Conservation (phyloP, 2,113 vertebrate species). For the Cyprinodon brontotheroides region DNA sequence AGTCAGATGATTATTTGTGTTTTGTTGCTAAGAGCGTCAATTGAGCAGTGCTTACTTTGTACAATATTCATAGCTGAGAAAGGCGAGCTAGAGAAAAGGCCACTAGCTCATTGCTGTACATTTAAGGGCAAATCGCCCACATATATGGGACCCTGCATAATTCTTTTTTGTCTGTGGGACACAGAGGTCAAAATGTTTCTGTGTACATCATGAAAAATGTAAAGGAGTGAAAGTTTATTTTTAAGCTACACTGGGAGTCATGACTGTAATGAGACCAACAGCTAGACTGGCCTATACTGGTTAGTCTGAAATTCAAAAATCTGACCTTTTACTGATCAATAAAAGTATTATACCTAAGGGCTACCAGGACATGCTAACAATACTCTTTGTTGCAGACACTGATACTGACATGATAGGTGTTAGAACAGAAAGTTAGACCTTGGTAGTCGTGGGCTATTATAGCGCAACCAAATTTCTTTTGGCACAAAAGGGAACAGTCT, state of each 20-base stretch:
- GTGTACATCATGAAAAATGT: background rate
- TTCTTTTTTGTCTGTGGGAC: constrained; percentile 40
- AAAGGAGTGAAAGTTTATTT: background rate
- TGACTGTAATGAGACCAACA: background rate
- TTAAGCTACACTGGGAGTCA: background rate
- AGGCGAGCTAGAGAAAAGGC: constrained; percentile 61
- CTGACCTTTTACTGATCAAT: too few relatives aligned
- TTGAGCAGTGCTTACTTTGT: constrained; percentile 57
- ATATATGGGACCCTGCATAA: constrained; percentile 60
- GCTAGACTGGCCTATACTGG: background rate
- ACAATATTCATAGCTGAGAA: constrained; percentile 64
- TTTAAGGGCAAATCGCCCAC: constrained; percentile 75
- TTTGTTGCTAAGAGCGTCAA: constrained; percentile 56
- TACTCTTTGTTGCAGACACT: too few relatives aligned
- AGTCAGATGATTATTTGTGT: constrained; percentile 57
- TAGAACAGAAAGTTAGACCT: background rate
- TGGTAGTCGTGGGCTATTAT: background rate
- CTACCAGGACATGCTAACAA: too few relatives aligned
- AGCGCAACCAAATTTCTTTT: background rate
- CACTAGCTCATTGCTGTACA: constrained; percentile 67
- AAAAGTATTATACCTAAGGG: too few relatives aligned
- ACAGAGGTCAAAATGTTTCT: constrained; percentile 10
- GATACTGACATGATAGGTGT: too few relatives aligned
- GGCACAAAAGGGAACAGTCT: background rate
- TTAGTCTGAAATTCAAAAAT: background rate